phyloP scores from a whole-genome alignment of 2,797 vertebrate genomes.

The Lithobates sylvaticus region DNA sequence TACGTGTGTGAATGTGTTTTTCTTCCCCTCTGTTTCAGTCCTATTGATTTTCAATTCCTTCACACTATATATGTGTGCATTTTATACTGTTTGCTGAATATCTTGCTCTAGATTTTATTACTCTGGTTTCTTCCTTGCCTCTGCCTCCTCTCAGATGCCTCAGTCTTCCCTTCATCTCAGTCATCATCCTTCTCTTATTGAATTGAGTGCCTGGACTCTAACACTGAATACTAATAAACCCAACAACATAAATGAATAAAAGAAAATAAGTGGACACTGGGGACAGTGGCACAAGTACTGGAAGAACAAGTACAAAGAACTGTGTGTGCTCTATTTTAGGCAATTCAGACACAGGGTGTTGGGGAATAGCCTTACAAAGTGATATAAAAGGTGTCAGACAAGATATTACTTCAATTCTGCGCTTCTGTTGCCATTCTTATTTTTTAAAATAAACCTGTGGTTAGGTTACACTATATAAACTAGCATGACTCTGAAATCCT shows the following conservation, averaged over 20 bases:
- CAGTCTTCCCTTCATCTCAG: background rate
- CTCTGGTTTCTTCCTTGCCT: background rate
- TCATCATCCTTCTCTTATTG: conserved; percentile 24
- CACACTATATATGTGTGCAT: background rate
- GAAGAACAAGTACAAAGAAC: background rate
- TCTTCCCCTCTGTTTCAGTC: background rate
- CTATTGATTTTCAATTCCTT: background rate
- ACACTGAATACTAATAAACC: conserved; percentile 5
- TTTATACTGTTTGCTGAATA: background rate
- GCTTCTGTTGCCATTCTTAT: background rate
- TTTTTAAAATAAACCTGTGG: background rate
- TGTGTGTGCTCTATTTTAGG: background rate
- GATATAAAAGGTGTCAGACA: background rate
- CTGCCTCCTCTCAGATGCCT: too few relatives aligned
- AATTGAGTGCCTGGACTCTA: background rate
- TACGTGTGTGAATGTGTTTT: background rate
- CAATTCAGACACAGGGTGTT: background rate
- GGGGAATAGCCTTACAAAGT: background rate
- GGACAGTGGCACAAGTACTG: background rate
- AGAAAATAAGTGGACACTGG: background rate
- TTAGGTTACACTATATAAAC: background rate
- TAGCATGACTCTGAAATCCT: background rate
- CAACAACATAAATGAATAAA: background rate
- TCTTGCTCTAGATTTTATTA: background rate
- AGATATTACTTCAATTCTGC: background rate